Percentiles rank a stretch among this genome's conserved stretches.
These are phyloP conservation scores for Microhierax caerulescens DNA, from an alignment of 2,797 vertebrate species.

Conservation along the genomic window DNA sequence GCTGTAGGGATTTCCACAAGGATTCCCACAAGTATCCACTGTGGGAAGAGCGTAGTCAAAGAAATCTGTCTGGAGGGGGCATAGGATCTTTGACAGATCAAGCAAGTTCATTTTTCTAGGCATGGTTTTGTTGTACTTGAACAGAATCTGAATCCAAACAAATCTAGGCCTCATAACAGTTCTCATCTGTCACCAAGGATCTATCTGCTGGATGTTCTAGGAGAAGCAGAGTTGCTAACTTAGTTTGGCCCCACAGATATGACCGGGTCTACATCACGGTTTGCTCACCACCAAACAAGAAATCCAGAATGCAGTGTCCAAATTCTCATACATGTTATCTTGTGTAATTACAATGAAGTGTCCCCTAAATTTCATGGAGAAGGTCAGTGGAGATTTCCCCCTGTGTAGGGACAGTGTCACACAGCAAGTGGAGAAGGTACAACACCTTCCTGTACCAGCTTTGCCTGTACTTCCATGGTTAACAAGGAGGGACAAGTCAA, in stretches of 20 bases:
- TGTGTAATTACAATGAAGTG: neutral
- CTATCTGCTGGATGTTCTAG: neutral
- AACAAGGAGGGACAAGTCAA: neutral
- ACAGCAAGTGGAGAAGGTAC: neutral
- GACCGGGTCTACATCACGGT: neutral
- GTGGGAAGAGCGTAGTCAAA: neutral
- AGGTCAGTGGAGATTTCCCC: neutral
- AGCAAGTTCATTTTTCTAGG: neutral
- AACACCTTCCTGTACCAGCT: neutral
- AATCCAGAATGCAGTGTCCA: neutral
- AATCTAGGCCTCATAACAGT: neutral
- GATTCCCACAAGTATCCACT: neutral
- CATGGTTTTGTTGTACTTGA: neutral
- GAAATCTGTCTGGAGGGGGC: neutral
- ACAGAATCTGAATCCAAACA: neutral
- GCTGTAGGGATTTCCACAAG: neutral
- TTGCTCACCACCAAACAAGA: neutral
- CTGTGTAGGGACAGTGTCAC: neutral
- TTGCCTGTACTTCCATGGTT: neutral
- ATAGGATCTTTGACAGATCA: neutral
- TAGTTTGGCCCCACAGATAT: neutral
- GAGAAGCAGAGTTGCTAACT: neutral
- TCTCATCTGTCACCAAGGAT: neutral
- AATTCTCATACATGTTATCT: neutral
- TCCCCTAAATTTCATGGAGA: neutral